These are phyloP conservation scores for Rhinatrema bivittatum DNA, from an alignment of 2,797 vertebrate species.

Conservation along the genomic window DNA sequence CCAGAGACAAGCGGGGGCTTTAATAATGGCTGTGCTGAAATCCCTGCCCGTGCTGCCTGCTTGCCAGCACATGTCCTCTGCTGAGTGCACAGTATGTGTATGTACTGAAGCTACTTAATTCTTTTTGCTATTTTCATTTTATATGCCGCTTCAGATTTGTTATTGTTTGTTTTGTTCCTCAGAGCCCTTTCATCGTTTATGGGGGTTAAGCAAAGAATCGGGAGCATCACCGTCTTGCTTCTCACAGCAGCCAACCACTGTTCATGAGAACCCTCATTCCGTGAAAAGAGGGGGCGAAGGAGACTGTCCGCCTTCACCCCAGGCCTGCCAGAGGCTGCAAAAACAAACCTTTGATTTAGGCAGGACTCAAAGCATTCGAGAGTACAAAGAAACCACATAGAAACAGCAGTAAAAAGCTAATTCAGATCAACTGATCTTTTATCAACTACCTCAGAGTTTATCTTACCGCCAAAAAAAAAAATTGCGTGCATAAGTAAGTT, in stretches of 20 bases:
- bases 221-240: slow-evolving; percentile 29
- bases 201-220: slow-evolving; percentile 60
- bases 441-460: slow-evolving; percentile 88
- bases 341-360: slow-evolving; percentile 59
- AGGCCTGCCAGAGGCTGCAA: slow-evolving; percentile 29
- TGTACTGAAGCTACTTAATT: too few relatives aligned
- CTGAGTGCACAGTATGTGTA: too few relatives aligned
- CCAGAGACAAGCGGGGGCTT: too few relatives aligned
- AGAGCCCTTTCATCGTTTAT: slow-evolving; percentile 69
- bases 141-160: too few relatives aligned
- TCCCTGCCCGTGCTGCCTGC: too few relatives aligned
- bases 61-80: too few relatives aligned
- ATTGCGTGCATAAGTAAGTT: slow-evolving; percentile 58
- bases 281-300: slow-evolving; percentile 17
- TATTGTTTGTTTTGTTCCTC: slow-evolving; percentile 16
- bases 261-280: slow-evolving; percentile 43
- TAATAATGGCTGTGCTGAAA: too few relatives aligned
- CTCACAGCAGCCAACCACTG: slow-evolving; percentile 49
- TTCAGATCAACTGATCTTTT: slow-evolving; percentile 28
- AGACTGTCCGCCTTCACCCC: slow-evolving; percentile 27
- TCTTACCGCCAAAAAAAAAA: slow-evolving; percentile 82
- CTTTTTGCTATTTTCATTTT: too few relatives aligned
- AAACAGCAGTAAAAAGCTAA: slow-evolving; percentile 7
- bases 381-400: slow-evolving; percentile 69
- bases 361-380: slow-evolving; percentile 72